Evolutionary conservation across 2,888 invertebrate genomes (phyloP), one percentile per base, ranked within the genome.

Genomic region (Nomada ruficornis): DNA sequence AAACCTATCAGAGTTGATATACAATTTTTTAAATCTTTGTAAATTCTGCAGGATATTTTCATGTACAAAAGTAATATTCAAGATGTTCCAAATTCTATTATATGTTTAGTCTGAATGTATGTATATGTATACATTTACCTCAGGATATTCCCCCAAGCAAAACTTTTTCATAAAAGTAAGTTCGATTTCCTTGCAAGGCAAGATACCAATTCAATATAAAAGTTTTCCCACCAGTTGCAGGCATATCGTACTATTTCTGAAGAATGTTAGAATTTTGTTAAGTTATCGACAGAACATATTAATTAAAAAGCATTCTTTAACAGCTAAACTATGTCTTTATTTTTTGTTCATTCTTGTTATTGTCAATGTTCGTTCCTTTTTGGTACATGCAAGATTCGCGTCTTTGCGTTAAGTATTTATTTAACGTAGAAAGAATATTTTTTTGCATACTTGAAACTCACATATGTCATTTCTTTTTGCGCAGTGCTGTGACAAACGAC

Each of bases 151-250:
- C 26, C 23, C 20, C 0, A 5, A 50, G n/a, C 20, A n/a, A 15
- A 70, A 60, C 50, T 36, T 70, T 9, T 18, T 54, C 64, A 10
- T 36, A 29, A 47, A 74, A 59, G 29, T 67, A 29, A 50, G 57
- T 57, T n/a, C 29, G 44, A 15, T 65, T 59, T 36, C 13, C 18
- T 47, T 29, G n/a, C 18, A 44, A 59, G 57, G 50, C 47, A 10
- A 54, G 59, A 54, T 60, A 59, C 50, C 52, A 75, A 60, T 60
- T 67, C 50, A 44, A 60, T 60, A 50, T n/a, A 13, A 74, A 74
- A 64, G 26, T 65, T 67, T 60, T 72, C 18, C 11, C 57, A 15
- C 29, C 42, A 42, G 26, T 42, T 20, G 10, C 42, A n/a, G n/a
- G 26, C 15, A 23, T 75, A 60, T 62, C 52, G 13, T 26, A 44